phyloP scores from a whole-genome alignment of 2,113 vertebrate genomes.

The Setophaga petechia region DNA sequence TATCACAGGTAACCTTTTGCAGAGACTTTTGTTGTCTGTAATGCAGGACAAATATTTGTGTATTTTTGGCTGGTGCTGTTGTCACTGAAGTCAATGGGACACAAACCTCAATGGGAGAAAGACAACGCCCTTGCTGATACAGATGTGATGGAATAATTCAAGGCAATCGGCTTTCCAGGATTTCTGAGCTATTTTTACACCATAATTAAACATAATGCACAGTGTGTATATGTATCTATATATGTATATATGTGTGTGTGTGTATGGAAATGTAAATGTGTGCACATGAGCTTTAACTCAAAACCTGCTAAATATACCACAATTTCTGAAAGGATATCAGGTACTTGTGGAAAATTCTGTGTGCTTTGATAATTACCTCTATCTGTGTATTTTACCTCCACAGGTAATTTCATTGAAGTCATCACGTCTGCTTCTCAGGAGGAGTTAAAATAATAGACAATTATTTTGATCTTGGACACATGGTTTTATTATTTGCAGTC shows the following conservation, averaged over 20 bases:
- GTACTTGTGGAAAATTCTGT: background rate
- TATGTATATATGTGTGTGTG: fast-evolving
- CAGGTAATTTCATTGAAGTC: background rate
- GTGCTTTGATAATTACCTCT: background rate
- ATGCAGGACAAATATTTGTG: background rate
- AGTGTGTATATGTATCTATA: too few relatives aligned
- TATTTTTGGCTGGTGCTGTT: background rate
- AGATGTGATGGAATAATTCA: background rate
- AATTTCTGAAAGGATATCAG: background rate
- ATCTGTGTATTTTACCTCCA: background rate
- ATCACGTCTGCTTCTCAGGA: background rate
- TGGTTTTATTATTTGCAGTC: background rate
- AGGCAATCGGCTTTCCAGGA: background rate
- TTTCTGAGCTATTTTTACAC: background rate
- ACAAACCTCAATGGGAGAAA: fast-evolving
- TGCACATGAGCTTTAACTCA: background rate
- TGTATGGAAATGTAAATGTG: fast-evolving
- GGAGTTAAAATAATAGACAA: background rate
- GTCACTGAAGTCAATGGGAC: background rate
- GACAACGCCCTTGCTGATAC: background rate
- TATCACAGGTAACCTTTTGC: background rate
- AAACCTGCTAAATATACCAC: background rate
- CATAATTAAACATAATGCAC: fast-evolving
- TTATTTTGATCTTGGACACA: background rate
- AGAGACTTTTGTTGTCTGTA: background rate